Conservation (phyloP, 2,797 vertebrate species). For the Triplophysa yarkandensis region DNA sequence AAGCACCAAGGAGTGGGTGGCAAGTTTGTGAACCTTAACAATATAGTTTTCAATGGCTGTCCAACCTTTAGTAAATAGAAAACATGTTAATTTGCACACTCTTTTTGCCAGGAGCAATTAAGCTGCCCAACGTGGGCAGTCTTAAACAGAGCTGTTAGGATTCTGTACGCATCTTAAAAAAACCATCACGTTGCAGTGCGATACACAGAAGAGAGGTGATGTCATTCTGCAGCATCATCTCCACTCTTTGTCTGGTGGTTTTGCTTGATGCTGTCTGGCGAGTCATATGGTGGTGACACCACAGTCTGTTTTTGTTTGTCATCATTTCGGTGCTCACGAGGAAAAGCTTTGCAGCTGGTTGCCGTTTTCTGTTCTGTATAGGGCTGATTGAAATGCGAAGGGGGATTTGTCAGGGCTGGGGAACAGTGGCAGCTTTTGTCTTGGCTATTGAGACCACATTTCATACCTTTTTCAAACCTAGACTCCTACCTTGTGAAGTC, state of each 20-base stretch:
- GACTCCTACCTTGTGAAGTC: conserved; percentile 45
- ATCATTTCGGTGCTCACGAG: conserved; percentile 58
- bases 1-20: conserved; percentile 73
- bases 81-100: conserved; percentile 79
- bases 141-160: conserved; percentile 8
- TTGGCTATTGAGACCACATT: conserved; percentile 60
- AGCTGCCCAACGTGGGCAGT: conserved; percentile 47
- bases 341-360: conserved; percentile 54
- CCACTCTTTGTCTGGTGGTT: neutral
- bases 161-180: neutral
- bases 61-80: conserved; percentile 73
- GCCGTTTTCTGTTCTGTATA: conserved; percentile 61
- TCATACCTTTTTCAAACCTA: conserved; percentile 61
- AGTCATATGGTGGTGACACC: conserved; percentile 21
- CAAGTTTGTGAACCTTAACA: conserved; percentile 77
- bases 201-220: neutral
- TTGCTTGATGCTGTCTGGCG: neutral
- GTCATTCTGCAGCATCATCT: neutral
- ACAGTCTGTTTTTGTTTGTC: conserved; percentile 1
- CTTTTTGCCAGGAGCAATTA: conserved; percentile 46
- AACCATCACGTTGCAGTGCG: neutral
- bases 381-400: conserved; percentile 76
- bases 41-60: conserved; percentile 77
- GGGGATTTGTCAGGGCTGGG: conserved; percentile 66
- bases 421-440: conserved; percentile 71